These are phyloP conservation scores for Embiotoca jacksoni DNA, from an alignment of 2,113 vertebrate species.

Conservation along the genomic window DNA sequence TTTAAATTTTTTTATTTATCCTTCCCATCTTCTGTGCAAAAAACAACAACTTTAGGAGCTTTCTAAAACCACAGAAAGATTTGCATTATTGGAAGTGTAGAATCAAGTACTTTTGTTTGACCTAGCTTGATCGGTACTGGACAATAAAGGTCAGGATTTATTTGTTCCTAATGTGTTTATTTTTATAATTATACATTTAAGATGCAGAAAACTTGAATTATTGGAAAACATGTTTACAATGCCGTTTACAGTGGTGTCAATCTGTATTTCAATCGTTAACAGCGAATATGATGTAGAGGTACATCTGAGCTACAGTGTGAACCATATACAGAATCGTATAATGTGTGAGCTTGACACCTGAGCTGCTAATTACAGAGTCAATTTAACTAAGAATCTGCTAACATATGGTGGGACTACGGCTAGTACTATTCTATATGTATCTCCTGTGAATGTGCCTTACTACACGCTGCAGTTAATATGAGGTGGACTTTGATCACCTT, in stretches of 20 bases:
- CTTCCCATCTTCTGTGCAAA: no score
- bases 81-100: neutral
- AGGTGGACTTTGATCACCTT: constrained; percentile 14
- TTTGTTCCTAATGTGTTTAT: neutral
- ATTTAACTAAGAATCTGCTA: no score
- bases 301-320: no score
- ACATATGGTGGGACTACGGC: neutral
- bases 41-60: neutral
- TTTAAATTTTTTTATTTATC: no score
- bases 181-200: neutral
- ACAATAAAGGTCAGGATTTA: neutral
- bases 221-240: neutral
- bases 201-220: no score
- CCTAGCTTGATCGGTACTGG: neutral
- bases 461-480: constrained; percentile 25
- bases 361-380: no score
- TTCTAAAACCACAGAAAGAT: neutral
- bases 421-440: neutral
- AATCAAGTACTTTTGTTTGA: neutral
- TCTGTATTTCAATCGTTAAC: no score
- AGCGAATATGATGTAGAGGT: no score
- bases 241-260: neutral
- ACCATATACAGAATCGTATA: no score
- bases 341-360: no score
- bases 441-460: constrained; percentile 7